Percentiles rank a stretch among this genome's conserved stretches.
phyloP scores from a whole-genome alignment of 2,888 invertebrate species.

The Acanthosepion esculentum region DNA sequence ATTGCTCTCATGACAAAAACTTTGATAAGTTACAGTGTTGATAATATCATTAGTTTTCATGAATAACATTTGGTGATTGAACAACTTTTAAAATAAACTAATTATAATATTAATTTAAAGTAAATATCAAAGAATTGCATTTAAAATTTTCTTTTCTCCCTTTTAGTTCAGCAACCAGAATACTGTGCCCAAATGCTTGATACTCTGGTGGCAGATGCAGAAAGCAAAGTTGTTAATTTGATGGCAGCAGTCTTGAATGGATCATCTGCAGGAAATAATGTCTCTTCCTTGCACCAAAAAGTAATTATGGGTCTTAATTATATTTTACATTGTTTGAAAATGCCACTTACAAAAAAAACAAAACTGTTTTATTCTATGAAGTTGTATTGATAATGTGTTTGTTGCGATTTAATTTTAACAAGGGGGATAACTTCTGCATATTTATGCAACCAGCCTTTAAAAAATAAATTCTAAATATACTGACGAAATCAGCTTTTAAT shows the following conservation, averaged over 20 bases:
- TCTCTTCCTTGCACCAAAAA: constrained; percentile 67
- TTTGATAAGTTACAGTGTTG: too few species aligned
- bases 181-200: constrained; percentile 69
- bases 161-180: constrained; percentile 65
- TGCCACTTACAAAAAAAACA: not conserved
- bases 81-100: too few species aligned
- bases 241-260: constrained; percentile 77
- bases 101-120: not conserved
- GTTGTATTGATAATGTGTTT: too few species aligned
- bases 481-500: not conserved
- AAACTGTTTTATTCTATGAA: too few species aligned
- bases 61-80: too few species aligned
- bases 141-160: not conserved
- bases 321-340: not conserved
- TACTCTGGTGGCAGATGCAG: constrained; percentile 81
- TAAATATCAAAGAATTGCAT: not conserved
- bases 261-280: constrained; percentile 60
- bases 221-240: constrained; percentile 87
- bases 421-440: too few species aligned
- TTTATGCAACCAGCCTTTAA: too few species aligned
- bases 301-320: constrained; percentile 52
- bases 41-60: too few species aligned
- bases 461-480: not conserved
- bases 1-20: too few species aligned
- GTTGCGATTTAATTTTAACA: too few species aligned